Conservation (phyloP, 2,797 vertebrate species). For the Microtus californicus region DNA sequence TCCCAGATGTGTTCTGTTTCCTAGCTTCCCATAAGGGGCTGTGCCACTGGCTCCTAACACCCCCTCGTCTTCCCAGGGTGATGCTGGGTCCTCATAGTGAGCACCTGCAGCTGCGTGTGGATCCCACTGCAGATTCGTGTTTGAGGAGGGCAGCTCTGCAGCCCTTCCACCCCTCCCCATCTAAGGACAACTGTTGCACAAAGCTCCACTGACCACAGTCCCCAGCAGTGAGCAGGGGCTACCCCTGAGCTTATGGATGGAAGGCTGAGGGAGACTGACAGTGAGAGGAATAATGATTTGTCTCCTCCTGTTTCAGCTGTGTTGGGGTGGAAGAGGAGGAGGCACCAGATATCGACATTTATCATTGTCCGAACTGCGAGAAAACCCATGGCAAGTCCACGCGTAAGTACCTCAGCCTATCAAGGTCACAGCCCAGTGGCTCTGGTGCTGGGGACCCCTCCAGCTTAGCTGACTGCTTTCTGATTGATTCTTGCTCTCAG, state of each 20-base stretch:
- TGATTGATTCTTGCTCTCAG: neutral
- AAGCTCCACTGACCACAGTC: neutral
- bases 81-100: neutral
- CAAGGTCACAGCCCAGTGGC: neutral
- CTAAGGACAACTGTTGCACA: accelerated
- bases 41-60: neutral
- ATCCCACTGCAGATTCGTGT: neutral
- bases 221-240: neutral
- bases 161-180: neutral
- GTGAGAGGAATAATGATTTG: neutral
- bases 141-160: neutral
- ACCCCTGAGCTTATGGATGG: neutral
- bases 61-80: neutral
- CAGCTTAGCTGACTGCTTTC: neutral
- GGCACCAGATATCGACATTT: conserved; percentile 98
- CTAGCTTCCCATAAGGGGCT: neutral
- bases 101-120: neutral
- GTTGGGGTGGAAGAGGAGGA: conserved; percentile 98
- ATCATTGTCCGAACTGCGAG: conserved; percentile 99
- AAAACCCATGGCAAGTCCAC: conserved; percentile 98
- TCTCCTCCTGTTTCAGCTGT: conserved; percentile 91
- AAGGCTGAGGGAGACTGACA: neutral
- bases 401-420: conserved; percentile 88
- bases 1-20: neutral
- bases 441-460: neutral